Base-by-base conservation (phyloP, 2,797 vertebrate species). In the Tinamus major region DNA sequence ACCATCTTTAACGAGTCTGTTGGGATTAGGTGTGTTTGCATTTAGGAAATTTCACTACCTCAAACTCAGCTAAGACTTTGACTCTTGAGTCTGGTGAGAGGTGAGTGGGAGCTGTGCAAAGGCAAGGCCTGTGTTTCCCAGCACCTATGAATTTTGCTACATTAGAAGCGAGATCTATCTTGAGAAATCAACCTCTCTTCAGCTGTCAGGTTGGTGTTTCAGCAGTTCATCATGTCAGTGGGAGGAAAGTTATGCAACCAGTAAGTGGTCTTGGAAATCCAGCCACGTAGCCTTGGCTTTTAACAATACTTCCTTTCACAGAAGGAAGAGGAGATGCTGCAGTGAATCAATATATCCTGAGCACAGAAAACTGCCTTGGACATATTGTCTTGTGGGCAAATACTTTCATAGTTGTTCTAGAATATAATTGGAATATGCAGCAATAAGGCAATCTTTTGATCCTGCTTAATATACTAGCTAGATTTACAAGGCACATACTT, bases 231-330 rank as follows among this genome's bases (percentile, higher is more conserved):
- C 4, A 24, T 29, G 49, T 77, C 61, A 62, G 49, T 13, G 35
- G 59, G 79, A 71, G 31, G 26, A 65, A 48, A 59, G 65, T 35
- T 80, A 59, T 6, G 1, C 2, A 89, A 85, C 51, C 4, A 8
- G 19, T 24, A 71, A 85, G 68, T 59, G 69, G 18, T 87, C 90
- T 95, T 83, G 79, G 86, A 89, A 93, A 72, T 49, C 26, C 76
- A 72, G 84, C 61, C 37, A 20, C 0, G 19, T 41, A 78, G 44
- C 42, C 90, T 48, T 72, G 88, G 81, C 81, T 41, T 78, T 63
- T 48, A 77, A 75, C 87, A 90, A 80, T 69, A 15, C 14, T 55
- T 75, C 35, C 62, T 92, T 64, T 83, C 49, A 65, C n/a, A 91
- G 68, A 77, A 93, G 69, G 67, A 49, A 83, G 84, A 37, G 63